Conservation (phyloP, 2,113 vertebrate species). For the Hoplias malabaricus region DNA sequence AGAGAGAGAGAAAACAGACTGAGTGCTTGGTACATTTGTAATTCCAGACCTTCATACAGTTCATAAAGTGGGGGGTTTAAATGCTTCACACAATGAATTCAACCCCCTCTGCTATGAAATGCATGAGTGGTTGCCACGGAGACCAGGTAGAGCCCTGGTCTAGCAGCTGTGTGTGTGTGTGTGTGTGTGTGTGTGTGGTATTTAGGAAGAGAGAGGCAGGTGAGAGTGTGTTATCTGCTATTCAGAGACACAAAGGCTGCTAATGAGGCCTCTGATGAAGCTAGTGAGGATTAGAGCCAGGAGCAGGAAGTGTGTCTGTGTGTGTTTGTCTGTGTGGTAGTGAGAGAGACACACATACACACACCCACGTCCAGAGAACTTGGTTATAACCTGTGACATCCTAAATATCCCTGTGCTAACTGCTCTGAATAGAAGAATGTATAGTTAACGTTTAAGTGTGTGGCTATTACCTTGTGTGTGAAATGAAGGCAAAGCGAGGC, state of each 20-base stretch:
- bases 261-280: slow-evolving; percentile 21
- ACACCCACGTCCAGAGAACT: no score
- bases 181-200: background rate
- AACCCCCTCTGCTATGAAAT: background rate
- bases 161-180: background rate
- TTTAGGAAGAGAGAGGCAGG: background rate
- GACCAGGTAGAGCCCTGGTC: slow-evolving; percentile 1
- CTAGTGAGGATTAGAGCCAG: background rate
- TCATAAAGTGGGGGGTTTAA: background rate
- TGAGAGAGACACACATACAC: no score
- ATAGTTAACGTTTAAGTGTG: no score
- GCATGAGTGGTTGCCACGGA: slow-evolving; percentile 36
- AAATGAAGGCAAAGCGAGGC: no score
- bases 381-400: no score
- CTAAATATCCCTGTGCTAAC: no score
- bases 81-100: background rate
- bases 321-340: background rate
- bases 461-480: no score
- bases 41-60: background rate
- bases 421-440: no score
- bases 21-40: background rate
- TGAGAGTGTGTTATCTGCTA: background rate
- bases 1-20: background rate
- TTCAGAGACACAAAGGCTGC: slow-evolving; percentile 28
- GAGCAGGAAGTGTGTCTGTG: background rate